Percentiles rank a stretch among this genome's conserved stretches.
Evolutionary conservation across 2,113 vertebrate genomes (phyloP).

Genomic region (Dunckerocampus dactyliophorus): DNA sequence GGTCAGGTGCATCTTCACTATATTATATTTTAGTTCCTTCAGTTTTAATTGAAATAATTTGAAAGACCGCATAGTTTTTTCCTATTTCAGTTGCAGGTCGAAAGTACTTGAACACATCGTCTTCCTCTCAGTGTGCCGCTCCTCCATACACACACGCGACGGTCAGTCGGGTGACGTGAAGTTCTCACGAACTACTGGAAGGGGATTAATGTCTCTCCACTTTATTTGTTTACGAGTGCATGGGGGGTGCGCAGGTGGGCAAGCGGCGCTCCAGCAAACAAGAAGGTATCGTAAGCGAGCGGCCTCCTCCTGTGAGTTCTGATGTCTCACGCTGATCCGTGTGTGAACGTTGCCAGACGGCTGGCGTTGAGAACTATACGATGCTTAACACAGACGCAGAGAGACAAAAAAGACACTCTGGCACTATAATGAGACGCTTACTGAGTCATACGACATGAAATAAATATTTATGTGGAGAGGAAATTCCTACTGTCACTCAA

Average conservation of each 20-base stretch:
- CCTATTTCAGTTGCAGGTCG: too few relatives aligned
- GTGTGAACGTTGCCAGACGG: constrained; percentile 25
- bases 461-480: not conserved
- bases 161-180: constrained; percentile 35
- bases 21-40: too few relatives aligned
- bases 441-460: not conserved
- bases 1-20: too few relatives aligned
- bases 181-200: constrained; percentile 52
- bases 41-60: too few relatives aligned
- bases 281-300: constrained; percentile 32
- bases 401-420: not conserved
- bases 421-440: not conserved
- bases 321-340: constrained; percentile 41
- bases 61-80: too few relatives aligned
- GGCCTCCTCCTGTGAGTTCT: constrained; percentile 49
- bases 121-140: constrained; percentile 26
- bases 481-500: not conserved
- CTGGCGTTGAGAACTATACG: constrained; percentile 3
- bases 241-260: constrained; percentile 40
- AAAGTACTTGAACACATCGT: not conserved
- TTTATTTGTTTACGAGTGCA: constrained; percentile 63
- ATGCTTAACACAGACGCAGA: not conserved
- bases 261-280: constrained; percentile 52
- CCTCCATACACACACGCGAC: not conserved
- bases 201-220: constrained; percentile 55